phyloP scores from a whole-genome alignment of 2,113 vertebrate species.

The Grus americana region DNA sequence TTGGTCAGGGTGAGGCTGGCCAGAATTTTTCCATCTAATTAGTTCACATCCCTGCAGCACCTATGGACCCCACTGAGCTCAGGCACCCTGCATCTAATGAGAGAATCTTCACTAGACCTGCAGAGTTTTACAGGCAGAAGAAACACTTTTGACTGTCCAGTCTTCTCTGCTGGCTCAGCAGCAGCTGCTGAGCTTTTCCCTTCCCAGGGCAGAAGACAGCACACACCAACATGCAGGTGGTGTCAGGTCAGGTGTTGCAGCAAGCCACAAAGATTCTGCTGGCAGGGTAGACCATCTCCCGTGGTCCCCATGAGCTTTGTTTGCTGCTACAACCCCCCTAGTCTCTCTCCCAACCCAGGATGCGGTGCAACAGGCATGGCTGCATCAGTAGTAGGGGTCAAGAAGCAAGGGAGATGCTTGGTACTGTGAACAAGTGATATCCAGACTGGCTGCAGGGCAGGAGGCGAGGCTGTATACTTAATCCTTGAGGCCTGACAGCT shows the following conservation, averaged over 20 bases:
- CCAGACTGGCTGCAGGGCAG: background rate
- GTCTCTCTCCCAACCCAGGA: background rate
- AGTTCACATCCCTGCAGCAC: background rate
- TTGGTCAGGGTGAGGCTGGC: background rate
- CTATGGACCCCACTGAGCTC: background rate
- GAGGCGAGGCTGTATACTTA: background rate
- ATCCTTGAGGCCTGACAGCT: background rate
- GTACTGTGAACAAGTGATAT: background rate
- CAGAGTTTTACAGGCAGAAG: background rate
- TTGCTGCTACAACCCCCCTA: background rate
- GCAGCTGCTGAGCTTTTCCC: background rate
- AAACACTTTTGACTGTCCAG: background rate
- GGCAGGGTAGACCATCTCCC: background rate
- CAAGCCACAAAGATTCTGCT: background rate
- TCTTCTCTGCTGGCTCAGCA: background rate
- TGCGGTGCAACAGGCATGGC: background rate
- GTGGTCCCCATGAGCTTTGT: background rate
- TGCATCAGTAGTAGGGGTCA: background rate
- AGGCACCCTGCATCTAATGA: background rate
- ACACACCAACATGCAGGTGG: background rate
- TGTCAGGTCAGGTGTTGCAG: background rate
- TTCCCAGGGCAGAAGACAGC: background rate
- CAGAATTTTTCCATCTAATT: background rate
- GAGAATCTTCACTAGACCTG: background rate
- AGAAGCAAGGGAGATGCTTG: background rate